Evolutionary conservation across 1,140 invertebrate genomes (phyloP).

Genomic region (Drosophila kepulauana): DNA sequence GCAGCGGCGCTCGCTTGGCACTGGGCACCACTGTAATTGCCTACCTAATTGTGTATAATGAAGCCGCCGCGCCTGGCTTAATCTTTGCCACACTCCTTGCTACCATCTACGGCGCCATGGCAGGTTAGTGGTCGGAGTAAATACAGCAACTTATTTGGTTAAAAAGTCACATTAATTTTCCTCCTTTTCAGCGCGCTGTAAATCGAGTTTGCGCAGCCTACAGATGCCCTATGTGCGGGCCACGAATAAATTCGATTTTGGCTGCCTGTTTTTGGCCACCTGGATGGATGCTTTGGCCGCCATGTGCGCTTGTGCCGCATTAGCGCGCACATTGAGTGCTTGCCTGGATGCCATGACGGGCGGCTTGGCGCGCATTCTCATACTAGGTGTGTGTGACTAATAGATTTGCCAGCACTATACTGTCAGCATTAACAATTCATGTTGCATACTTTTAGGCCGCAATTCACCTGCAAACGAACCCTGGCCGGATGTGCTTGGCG

Average conservation of each 20-base stretch:
- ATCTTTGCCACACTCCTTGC: constrained; percentile 74
- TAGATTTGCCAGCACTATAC: constrained; percentile 46
- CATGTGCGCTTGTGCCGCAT: constrained; percentile 88
- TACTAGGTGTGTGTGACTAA: constrained; percentile 64
- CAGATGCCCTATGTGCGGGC: constrained; percentile 84
- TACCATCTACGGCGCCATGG: constrained; percentile 66
- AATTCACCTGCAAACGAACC: constrained; percentile 87
- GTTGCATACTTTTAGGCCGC: constrained; percentile 84
- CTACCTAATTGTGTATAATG: constrained; percentile 81
- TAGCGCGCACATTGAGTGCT: constrained; percentile 88
- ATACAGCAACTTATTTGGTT: neutral
- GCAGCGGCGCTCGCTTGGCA: constrained; percentile 77
- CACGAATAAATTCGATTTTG: constrained; percentile 83
- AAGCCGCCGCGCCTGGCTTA: constrained; percentile 65
- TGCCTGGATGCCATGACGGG: constrained; percentile 89
- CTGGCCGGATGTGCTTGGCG: constrained; percentile 89
- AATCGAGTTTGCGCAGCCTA: constrained; percentile 72
- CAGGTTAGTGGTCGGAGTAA: constrained; percentile 55
- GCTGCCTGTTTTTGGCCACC: constrained; percentile 86
- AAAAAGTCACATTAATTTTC: too few relatives aligned
- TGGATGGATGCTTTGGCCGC: constrained; percentile 88
- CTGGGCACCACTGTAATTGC: constrained; percentile 73
- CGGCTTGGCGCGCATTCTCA: constrained; percentile 86
- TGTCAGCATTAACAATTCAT: neutral
- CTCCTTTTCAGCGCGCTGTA: constrained; percentile 64